These are phyloP conservation scores for Andricus grossulariae DNA, from an alignment of 1,140 invertebrate species.

Conservation along the genomic window DNA sequence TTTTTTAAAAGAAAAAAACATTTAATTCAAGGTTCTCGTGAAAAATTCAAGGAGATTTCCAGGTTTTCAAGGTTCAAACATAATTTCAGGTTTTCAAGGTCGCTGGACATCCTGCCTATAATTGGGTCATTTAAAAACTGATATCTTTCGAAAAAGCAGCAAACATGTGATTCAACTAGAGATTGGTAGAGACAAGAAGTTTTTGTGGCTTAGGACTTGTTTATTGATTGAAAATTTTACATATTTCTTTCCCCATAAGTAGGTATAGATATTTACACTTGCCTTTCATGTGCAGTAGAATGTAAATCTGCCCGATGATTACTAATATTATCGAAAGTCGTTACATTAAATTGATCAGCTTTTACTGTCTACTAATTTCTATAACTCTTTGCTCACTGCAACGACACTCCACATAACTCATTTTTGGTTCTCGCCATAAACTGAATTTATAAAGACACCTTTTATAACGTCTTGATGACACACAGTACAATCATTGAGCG, in stretches of 20 bases:
- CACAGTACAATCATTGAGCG: slow-evolving; percentile 8
- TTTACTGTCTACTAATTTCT: slow-evolving; percentile 26
- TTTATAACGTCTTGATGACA: neutral
- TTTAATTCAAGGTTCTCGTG: too few relatives aligned
- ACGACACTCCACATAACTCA: neutral
- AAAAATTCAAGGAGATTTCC: too few relatives aligned
- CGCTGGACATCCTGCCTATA: too few relatives aligned
- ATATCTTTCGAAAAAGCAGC: too few relatives aligned
- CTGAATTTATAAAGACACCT: too few relatives aligned
- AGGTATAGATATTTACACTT: slow-evolving; percentile 11
- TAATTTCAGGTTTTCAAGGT: too few relatives aligned
- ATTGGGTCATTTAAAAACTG: too few relatives aligned
- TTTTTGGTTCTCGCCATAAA: too few relatives aligned
- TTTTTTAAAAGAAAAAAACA: too few relatives aligned
- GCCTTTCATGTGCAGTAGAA: slow-evolving; percentile 4
- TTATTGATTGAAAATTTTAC: slow-evolving; percentile 67
- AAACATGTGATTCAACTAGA: too few relatives aligned
- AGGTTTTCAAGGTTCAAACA: too few relatives aligned
- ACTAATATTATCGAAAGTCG: neutral
- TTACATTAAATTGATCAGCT: neutral
- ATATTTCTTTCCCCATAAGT: slow-evolving; percentile 42
- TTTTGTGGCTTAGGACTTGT: slow-evolving; percentile 40
- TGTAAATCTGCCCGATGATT: slow-evolving; percentile 13
- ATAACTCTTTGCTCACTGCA: slow-evolving; percentile 7
- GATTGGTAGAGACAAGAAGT: too few relatives aligned